phyloP scores from a whole-genome alignment of 2,888 invertebrate species.

The Thalpophila matura region DNA sequence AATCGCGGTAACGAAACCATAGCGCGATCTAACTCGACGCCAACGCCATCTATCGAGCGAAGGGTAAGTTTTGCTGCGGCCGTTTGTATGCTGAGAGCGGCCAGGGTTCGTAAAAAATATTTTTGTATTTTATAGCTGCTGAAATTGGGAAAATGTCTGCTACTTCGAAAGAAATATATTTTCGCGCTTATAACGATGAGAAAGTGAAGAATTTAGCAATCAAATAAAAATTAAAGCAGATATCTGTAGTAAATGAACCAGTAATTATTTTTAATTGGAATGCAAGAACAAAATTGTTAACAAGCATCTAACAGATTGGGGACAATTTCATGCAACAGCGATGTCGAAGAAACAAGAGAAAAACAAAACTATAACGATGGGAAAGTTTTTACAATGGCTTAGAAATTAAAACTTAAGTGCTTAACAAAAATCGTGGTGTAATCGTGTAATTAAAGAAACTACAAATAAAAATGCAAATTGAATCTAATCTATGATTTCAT shows the following conservation, averaged over 20 bases:
- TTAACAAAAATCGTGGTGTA: conserved; percentile 44
- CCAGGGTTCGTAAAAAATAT: neutral
- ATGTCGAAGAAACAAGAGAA: conserved; percentile 45
- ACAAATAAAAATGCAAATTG: conserved; percentile 36
- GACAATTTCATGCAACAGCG: conserved; percentile 62
- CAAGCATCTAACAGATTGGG: conserved; percentile 57
- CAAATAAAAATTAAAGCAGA: conserved; percentile 2
- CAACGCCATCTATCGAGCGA: conserved; percentile 60
- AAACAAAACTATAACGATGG: conserved; percentile 60
- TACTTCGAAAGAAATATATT: neutral
- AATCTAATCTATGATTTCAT: conserved; percentile 21
- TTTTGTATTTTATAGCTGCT: neutral
- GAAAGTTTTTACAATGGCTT: conserved; percentile 53
- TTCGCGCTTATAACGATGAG: too few relatives aligned
- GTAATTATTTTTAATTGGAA: conserved; percentile 47
- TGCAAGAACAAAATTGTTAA: conserved; percentile 45
- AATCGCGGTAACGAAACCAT: conserved; percentile 60
- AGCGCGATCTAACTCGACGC: conserved; percentile 49
- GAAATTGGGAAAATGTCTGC: neutral
- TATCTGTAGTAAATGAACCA: conserved; percentile 11
- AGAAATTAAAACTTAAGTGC: conserved; percentile 52
- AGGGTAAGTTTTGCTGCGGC: conserved; percentile 5
- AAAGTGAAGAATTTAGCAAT: neutral
- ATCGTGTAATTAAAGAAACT: conserved; percentile 38
- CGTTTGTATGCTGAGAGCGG: neutral